These are phyloP conservation scores for Leucophenga maculata DNA, from an alignment of 2,888 invertebrate species.

Conservation along the genomic window DNA sequence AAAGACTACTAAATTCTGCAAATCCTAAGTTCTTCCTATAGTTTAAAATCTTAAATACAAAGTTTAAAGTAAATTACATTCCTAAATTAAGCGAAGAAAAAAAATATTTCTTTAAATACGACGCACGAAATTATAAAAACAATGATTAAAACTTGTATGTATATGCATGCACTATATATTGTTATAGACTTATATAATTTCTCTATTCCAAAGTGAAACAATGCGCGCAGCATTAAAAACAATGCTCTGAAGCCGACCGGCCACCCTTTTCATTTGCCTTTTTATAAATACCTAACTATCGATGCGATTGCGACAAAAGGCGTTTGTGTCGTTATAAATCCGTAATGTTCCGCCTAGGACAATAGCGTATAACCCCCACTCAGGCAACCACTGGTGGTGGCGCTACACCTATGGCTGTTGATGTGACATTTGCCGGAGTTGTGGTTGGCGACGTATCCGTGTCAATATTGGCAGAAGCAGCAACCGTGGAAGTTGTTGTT, in stretches of 20 bases:
- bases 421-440: neutral
- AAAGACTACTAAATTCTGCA: neutral
- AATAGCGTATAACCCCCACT: slow-evolving; percentile 69
- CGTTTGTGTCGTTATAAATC: slow-evolving; percentile 58
- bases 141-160: too few relatives aligned
- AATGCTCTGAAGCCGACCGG: too few relatives aligned
- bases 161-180: too few relatives aligned
- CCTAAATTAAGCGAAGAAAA: neutral
- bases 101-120: too few relatives aligned
- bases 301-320: neutral
- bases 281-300: too few relatives aligned
- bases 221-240: too few relatives aligned
- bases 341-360: slow-evolving; percentile 65
- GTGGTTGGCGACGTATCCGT: slow-evolving; percentile 18
- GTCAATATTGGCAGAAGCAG: neutral
- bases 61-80: slow-evolving; percentile 1
- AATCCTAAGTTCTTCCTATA: too few relatives aligned
- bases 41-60: neutral
- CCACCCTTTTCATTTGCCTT: too few relatives aligned
- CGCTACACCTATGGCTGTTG: slow-evolving; percentile 52
- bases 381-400: slow-evolving; percentile 68
- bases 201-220: too few relatives aligned
- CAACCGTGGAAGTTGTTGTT: neutral
- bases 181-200: too few relatives aligned
- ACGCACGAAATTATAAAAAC: too few relatives aligned